A percentile compares a stretch with the other conserved stretches of the same genome.
Conservation (phyloP, 2,113 vertebrate species). For the Sylvilagus bachmani region DNA sequence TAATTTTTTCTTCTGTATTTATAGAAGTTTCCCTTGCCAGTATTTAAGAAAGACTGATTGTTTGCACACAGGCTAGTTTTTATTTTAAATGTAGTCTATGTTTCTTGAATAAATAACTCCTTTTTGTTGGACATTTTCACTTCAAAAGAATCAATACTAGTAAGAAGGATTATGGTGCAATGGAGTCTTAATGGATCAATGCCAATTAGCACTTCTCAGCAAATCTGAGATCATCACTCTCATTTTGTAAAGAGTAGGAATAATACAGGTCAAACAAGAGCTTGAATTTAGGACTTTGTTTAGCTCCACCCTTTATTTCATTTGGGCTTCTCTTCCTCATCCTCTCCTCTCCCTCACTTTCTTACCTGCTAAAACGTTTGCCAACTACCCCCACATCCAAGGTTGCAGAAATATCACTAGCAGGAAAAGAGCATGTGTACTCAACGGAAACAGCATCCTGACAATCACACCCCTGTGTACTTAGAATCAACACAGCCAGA, state of each 20-base stretch:
- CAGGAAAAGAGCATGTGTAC: not conserved
- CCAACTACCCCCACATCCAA: not conserved
- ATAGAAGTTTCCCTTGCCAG: not conserved
- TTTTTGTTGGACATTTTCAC: not conserved
- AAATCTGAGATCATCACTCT: not conserved
- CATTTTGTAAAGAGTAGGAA: not conserved
- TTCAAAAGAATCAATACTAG: not conserved
- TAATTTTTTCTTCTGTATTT: not conserved
- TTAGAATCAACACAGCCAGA: not conserved
- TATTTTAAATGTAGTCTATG: not conserved
- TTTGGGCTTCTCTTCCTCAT: not conserved
- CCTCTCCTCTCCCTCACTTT: not conserved
- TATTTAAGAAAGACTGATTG: not conserved
- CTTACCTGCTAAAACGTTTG: not conserved
- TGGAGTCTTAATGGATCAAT: not conserved
- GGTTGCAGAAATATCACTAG: not conserved
- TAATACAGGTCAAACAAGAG: not conserved
- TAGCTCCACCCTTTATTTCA: not conserved
- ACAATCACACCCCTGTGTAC: fast-evolving
- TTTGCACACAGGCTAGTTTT: not conserved
- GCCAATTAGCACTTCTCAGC: not conserved
- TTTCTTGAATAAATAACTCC: not conserved
- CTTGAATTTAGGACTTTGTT: not conserved
- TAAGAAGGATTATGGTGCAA: not conserved
- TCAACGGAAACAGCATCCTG: not conserved